Evolutionary conservation across 2,113 vertebrate genomes (phyloP).

Genomic region (Mormyrus lacerda): DNA sequence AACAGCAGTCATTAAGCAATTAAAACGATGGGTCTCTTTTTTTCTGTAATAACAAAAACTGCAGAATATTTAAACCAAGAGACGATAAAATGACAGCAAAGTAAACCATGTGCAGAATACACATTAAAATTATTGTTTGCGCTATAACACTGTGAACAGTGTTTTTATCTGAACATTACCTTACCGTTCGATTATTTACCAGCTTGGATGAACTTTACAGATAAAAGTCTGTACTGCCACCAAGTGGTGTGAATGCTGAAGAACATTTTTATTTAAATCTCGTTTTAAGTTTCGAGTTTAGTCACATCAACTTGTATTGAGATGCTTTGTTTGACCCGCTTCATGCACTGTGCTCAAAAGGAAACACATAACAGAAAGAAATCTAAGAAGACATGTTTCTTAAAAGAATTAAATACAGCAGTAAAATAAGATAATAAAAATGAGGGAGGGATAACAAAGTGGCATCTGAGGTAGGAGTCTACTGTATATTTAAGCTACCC

Average conservation of each 20-base stretch:
- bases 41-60: background rate
- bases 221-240: conserved; percentile 35
- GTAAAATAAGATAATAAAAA: background rate
- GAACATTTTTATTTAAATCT: background rate
- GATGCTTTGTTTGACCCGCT: background rate
- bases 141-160: background rate
- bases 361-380: background rate
- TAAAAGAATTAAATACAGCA: background rate
- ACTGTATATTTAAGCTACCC: background rate
- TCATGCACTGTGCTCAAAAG: background rate
- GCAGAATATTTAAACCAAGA: background rate
- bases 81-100: background rate
- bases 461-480: background rate
- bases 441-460: background rate
- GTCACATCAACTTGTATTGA: background rate
- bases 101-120: background rate
- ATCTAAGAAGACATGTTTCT: background rate
- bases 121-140: background rate
- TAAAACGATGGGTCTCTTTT: background rate
- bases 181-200: background rate
- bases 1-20: background rate
- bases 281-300: background rate
- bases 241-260: conserved; percentile 40
- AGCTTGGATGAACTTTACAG: background rate
- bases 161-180: background rate